phyloP scores from a whole-genome alignment of 2,888 invertebrate genomes.

The Zaprionus lineosus region DNA sequence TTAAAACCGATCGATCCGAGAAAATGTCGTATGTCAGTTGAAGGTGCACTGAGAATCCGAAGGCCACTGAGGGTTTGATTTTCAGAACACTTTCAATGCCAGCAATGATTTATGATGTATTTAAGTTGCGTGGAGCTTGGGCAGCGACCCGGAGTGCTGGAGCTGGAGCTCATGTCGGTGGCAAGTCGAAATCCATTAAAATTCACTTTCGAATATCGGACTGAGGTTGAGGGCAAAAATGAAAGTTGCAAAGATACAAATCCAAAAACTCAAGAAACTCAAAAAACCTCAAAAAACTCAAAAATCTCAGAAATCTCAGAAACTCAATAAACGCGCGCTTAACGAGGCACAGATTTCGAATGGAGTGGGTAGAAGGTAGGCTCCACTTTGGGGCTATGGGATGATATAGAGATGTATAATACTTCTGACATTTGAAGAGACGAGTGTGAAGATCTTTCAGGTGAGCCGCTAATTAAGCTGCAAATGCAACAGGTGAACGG shows the following conservation, averaged over 20 bases:
- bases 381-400: neutral
- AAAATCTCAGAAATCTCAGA: too few species aligned
- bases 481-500: constrained; percentile 9
- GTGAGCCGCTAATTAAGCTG: constrained; percentile 40
- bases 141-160: constrained; percentile 21
- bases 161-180: constrained; percentile 5
- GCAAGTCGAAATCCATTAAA: constrained; percentile 40
- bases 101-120: constrained; percentile 2
- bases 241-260: constrained; percentile 50
- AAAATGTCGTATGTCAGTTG: too few species aligned
- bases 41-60: neutral
- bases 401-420: constrained; percentile 3
- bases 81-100: constrained; percentile 31
- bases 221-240: constrained; percentile 45
- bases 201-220: constrained; percentile 59
- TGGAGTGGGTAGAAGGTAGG: too few species aligned
- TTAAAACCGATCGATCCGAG: too few species aligned
- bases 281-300: too few species aligned
- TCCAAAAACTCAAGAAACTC: too few species aligned
- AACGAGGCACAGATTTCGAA: too few species aligned
- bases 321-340: too few species aligned
- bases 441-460: too few species aligned
- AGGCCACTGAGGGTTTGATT: neutral
- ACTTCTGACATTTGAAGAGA: constrained; percentile 40
- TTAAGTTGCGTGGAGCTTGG: neutral